phyloP scores from a whole-genome alignment of 2,797 vertebrate genomes.

The Sebastes minor region DNA sequence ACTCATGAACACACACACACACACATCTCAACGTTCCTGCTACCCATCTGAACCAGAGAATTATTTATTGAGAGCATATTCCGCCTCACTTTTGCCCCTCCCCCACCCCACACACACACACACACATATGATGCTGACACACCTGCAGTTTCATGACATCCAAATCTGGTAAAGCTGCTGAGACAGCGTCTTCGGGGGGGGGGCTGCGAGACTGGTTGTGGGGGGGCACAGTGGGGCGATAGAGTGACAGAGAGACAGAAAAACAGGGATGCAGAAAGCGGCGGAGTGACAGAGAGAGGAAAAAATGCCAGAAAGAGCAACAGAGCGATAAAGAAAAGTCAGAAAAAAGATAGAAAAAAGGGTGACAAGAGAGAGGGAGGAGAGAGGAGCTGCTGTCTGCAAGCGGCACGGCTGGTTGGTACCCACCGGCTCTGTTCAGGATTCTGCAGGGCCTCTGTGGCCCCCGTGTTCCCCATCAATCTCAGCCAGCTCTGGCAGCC shows the following conservation, averaged over 20 bases:
- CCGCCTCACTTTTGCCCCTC: slow-evolving; percentile 19
- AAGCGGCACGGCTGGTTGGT: slow-evolving; percentile 46
- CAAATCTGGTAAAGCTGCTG: slow-evolving; percentile 72
- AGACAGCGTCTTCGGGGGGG: slow-evolving; percentile 52
- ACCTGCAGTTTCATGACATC: slow-evolving; percentile 71
- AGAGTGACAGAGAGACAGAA: slow-evolving; percentile 55
- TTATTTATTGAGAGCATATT: slow-evolving; percentile 55
- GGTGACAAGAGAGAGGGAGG: slow-evolving; percentile 50
- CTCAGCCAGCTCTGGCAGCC: slow-evolving; percentile 71
- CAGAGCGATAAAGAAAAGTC: slow-evolving; percentile 61
- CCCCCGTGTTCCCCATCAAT: slow-evolving; percentile 82
- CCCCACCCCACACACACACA: neutral
- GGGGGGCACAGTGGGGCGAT: slow-evolving; percentile 27
- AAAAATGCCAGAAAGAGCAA: slow-evolving; percentile 53
- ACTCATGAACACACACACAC: no score
- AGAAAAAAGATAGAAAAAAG: slow-evolving; percentile 28
- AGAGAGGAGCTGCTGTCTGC: slow-evolving; percentile 47
- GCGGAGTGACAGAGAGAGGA: slow-evolving; percentile 51
- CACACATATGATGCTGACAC: slow-evolving; percentile 49
- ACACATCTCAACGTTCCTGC: no score
- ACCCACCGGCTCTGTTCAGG: slow-evolving; percentile 74
- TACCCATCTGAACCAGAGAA: no score
- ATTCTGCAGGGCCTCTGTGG: slow-evolving; percentile 78
- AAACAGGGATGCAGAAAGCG: slow-evolving; percentile 48
- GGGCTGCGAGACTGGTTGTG: slow-evolving; percentile 14